Evolutionary conservation across 2,888 invertebrate species (phyloP).

Genomic region (Tribolium freemani): DNA sequence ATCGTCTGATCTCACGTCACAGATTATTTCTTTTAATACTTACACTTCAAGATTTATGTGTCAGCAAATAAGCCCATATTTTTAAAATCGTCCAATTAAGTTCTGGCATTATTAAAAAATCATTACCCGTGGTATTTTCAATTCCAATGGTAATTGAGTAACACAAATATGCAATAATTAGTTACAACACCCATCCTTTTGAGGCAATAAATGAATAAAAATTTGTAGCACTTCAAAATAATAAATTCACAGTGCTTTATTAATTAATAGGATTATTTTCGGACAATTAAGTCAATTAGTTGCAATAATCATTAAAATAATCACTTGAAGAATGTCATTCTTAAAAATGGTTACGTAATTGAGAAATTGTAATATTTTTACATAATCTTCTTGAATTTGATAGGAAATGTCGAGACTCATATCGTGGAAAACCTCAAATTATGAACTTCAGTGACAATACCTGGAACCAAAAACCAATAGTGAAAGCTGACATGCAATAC

Average conservation of each 20-base stretch:
- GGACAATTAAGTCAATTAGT: no score
- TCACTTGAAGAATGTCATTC: neutral
- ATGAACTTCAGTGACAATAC: neutral
- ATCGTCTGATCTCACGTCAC: no score
- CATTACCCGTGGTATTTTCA: no score
- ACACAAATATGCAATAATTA: neutral
- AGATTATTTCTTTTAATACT: no score
- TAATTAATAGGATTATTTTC: no score
- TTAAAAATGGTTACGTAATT: no score
- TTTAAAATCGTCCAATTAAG: no score
- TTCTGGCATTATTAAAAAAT: no score
- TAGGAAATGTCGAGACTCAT: no score
- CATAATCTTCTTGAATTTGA: neutral
- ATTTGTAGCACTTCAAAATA: neutral
- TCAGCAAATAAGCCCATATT: no score
- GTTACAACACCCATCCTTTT: neutral
- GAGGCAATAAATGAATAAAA: conserved; percentile 4
- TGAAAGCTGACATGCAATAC: neutral
- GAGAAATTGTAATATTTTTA: conserved; percentile 6
- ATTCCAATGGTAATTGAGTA: neutral
- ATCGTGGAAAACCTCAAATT: conserved; percentile 10
- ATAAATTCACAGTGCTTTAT: neutral
- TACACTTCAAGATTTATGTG: no score
- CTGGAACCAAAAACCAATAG: neutral
- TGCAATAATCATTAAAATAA: neutral